Evolutionary conservation across 1,140 invertebrate species (phyloP), one percentile per base, ranked within the genome.

Genomic region (Lineus longissimus): DNA sequence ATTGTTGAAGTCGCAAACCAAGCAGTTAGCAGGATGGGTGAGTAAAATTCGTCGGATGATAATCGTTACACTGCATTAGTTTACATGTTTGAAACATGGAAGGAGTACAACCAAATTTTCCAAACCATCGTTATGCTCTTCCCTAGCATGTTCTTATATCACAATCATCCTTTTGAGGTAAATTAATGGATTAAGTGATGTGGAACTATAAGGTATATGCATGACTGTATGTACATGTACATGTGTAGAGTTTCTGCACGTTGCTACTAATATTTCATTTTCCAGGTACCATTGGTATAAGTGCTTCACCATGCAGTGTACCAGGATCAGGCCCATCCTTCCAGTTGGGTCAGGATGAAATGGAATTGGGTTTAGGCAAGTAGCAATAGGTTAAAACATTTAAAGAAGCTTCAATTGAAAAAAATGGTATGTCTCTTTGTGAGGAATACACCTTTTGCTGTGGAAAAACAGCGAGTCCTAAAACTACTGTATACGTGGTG

Each of bases 351-450:
- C 58, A 79, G 0, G 87, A 89, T 73, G 86, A 91, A 77, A 87
- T 93, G 78, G 91, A 93, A 81, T 80, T 93, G 9, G 92, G 92
- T 0, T 84, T 92, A 25, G 92, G 92, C 57, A 85, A 72, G 62
- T 61, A 29, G 17, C 11, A n/a, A 22, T 17, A 57, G 30, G 22
- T 29, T 29, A 19, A 54, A 17, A 25, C 45, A 22, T 27, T 55
- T 56, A 13, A 29, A 22, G 27, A 41, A 17, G 9, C 6, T 1
- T 27, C 47, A 13, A 11, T 59, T 0, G 13, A 57, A 23, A 17
- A 29, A 56, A 15, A n/a, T 11, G 22, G 11, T 59, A 43, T 55
- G 7, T 60, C 40, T 13, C 19, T 13, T n/a, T 60, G n/a, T n/a
- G n/a, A n/a, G n/a, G n/a, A n/a, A n/a, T n/a, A n/a, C n/a, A n/a